Base-by-base conservation (phyloP, 2,888 invertebrate species). In the Tupiocoris notatus region DNA sequence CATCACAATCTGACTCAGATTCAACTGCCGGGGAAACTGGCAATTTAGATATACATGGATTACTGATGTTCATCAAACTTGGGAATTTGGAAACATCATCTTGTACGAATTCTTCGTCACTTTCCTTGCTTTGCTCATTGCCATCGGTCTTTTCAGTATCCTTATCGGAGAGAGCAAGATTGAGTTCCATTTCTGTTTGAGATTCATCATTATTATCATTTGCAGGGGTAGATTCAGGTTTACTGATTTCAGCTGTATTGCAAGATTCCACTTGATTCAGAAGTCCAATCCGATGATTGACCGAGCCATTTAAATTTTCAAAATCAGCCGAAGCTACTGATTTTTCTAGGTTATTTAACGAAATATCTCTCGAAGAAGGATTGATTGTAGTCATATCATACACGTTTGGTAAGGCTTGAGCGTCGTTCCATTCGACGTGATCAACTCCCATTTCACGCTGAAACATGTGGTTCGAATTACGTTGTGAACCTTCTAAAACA, bases 391-490 rank as follows among this genome's bases (percentile, higher is more conserved):
- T 9, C 59, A 59, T 17, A 6, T 59, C 59, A n/a, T 59, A 59
- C 3, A 59, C 16, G 59, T 59, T n/a, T 20, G 59, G n/a, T n/a
- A n/a, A 59, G 12, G 65, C 16, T 2, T 25, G 17, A n/a, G 3
- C 9, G 17, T 7, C 39, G 17, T 54, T 71, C 80, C 80, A 80
- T 62, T 79, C 73, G 16, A 79, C 80, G 57, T 75, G 77, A 75
- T 80, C 79, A 17, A 81, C 77, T 17, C 81, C 81, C 78, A 80
- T 77, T 78, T 81, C 81, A 75, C 77, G 79, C 79, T 80, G 77
- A 9, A 80, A 78, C 64, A n/a, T n/a, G n/a, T n/a, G n/a, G n/a
- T n/a, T n/a, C n/a, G n/a, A n/a, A n/a, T n/a, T n/a, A n/a, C n/a
- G n/a, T n/a, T n/a, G n/a, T n/a, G n/a, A n/a, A n/a, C n/a, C n/a